A percentile compares a stretch with the other conserved stretches of the same genome.
Conservation (phyloP, 23 tunicate species). For the Ascidia mentula region DNA sequence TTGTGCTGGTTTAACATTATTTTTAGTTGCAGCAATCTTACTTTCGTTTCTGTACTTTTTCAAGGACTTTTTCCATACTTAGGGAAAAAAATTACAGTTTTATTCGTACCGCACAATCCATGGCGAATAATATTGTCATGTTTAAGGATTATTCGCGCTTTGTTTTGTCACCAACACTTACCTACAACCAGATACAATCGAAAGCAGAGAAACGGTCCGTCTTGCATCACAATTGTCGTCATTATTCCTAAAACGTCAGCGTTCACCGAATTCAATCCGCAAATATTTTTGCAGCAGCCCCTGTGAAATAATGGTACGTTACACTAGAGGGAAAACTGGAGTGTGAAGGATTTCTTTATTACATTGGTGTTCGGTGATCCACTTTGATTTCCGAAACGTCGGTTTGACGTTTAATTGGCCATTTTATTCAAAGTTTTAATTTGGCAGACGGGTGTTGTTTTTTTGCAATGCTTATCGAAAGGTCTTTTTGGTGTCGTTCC, state of each 20-base stretch:
- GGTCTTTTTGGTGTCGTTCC: too few relatives aligned
- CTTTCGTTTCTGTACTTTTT: too few relatives aligned
- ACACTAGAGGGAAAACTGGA: background rate
- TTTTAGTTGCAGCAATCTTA: background rate
- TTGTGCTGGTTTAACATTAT: background rate
- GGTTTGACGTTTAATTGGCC: too few relatives aligned
- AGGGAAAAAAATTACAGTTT: too few relatives aligned
- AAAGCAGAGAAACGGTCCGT: constrained; percentile 77
- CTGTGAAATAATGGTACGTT: background rate
- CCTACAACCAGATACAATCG: constrained; percentile 76
- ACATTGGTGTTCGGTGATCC: too few relatives aligned
- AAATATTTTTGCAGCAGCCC: constrained; percentile 16
- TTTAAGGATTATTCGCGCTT: background rate
- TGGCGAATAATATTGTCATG: too few relatives aligned
- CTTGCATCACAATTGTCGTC: constrained; percentile 83
- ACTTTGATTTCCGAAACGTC: too few relatives aligned
- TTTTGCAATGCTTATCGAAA: too few relatives aligned
- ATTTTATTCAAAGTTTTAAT: too few relatives aligned
- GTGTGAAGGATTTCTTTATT: background rate
- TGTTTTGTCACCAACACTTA: constrained; percentile 23
- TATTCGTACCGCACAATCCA: too few relatives aligned
- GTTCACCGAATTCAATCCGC: constrained; percentile 21
- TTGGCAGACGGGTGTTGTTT: too few relatives aligned
- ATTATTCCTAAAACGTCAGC: constrained; percentile 79
- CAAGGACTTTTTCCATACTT: too few relatives aligned